Evolutionary conservation across 2,113 vertebrate species (phyloP), one percentile per base, ranked within the genome.

Genomic region (Arvicanthis niloticus): DNA sequence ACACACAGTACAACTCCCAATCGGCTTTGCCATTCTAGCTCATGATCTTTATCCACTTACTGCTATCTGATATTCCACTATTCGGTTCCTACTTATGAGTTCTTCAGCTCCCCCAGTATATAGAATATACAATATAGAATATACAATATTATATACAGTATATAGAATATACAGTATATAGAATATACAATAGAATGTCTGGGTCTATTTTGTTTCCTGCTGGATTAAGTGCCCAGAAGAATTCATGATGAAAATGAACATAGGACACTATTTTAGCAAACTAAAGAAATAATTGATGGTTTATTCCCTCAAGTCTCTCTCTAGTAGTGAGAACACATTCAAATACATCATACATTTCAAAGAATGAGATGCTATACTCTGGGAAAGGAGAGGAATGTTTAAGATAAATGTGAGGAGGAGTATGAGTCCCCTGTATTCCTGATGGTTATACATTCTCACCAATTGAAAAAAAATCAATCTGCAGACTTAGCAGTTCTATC

Each of bases 261-360:
- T 11, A 51, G 17, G 9, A 77, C 56, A 68, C 1, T 16, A 21
- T 81, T 90, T 91, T 88, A 51, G 24, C 88, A n/a, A 88, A 67
- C 88, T 91, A 78, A 93, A 60, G 15, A 62, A 80, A 56, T 67
- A 72, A 72, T 80, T 88, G 67, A 84, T 85, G 24, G 29, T 94
- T 85, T 88, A 67, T 3, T 45, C 12, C 86, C 68, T 92, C 48
- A 89, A 37, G 31, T 82, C 17, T 88, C 21, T 60, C 67, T 58
- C 15, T 31, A 85, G 22, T 60, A 16, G 26, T 7, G 88, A 84
- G 26, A 40, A 70, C 10, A 67, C 19, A 80, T 10, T 13, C 70
- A 58, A 90, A 81, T 58, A 21, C 75, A 31, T 48, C 67, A 56
- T 24, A 73, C 45, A 77, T 90, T 87, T 87, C 37, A 62, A 21